These are phyloP conservation scores for Phenganax subtilis DNA, from an alignment of 92 coral and sea anemone genomes.

Conservation along the genomic window DNA sequence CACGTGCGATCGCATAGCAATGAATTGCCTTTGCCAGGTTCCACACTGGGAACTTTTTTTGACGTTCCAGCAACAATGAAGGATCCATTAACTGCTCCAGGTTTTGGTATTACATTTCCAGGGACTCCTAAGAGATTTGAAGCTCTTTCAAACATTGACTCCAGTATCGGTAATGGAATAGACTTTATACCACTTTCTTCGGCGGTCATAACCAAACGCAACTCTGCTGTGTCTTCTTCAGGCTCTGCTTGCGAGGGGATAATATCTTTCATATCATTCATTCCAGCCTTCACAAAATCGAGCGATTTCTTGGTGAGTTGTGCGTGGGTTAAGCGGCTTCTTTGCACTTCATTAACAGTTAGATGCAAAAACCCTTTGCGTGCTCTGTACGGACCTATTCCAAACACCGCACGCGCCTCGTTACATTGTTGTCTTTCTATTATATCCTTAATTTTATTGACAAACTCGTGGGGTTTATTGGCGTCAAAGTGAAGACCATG, in stretches of 20 bases:
- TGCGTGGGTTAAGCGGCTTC: constrained; percentile 31
- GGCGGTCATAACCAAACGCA: too few relatives aligned
- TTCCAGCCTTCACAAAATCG: constrained; percentile 25
- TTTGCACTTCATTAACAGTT: constrained; percentile 8
- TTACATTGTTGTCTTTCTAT: constrained; percentile 34
- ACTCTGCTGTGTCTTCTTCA: neutral
- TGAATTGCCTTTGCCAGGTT: constrained; percentile 47
- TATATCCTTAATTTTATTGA: constrained; percentile 33
- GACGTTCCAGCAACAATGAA: constrained; percentile 46
- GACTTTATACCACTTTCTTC: too few relatives aligned
- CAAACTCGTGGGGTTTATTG: constrained; percentile 44
- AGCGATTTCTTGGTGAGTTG: constrained; percentile 15
- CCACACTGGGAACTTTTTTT: neutral
- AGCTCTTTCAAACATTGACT: constrained; percentile 38
- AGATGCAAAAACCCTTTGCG: constrained; percentile 30
- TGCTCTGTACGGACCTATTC: constrained; percentile 34
- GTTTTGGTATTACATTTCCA: constrained; percentile 34
- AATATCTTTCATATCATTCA: constrained; percentile 26
- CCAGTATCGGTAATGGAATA: constrained; percentile 33
- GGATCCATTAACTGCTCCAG: constrained; percentile 46
- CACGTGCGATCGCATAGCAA: constrained; percentile 39
- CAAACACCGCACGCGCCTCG: constrained; percentile 35
- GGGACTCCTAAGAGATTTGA: constrained; percentile 14
- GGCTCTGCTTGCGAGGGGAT: neutral
- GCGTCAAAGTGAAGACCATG: constrained; percentile 42